Percentiles rank a stretch among this genome's conserved stretches.
Conservation (phyloP, 2,113 vertebrate genomes). For the Gambusia affinis region DNA sequence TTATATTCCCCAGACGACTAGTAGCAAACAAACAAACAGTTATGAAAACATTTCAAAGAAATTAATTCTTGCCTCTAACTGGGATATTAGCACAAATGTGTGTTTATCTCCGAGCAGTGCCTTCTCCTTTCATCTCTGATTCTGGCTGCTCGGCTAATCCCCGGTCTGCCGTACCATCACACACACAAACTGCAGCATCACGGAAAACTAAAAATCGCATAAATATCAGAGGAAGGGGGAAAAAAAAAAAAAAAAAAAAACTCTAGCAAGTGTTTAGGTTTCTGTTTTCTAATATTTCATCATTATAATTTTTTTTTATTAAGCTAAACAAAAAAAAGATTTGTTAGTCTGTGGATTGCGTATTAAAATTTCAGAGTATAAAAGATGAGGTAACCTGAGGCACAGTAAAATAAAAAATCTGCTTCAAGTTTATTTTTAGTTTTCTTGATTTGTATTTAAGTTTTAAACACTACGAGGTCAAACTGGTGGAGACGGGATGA, state of each 20-base stretch:
- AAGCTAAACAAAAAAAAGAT: not conserved
- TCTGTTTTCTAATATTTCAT: not conserved
- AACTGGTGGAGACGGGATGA: too few relatives aligned
- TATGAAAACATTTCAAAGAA: conserved; percentile 6
- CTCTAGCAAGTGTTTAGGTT: conserved; percentile 25
- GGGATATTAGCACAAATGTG: conserved; percentile 16
- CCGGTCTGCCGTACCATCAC: conserved; percentile 34
- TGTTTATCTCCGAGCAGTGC: conserved; percentile 17
- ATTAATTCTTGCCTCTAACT: conserved; percentile 25
- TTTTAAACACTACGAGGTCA: too few relatives aligned
- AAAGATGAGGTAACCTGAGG: not conserved
- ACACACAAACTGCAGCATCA: conserved; percentile 58
- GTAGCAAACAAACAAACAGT: not conserved
- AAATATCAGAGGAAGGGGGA: conserved; percentile 26
- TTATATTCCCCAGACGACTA: not conserved
- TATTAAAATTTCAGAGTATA: conserved; percentile 29
- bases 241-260: conserved; percentile 28
- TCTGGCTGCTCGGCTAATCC: conserved; percentile 48
- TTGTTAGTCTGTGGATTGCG: conserved; percentile 16
- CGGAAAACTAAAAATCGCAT: conserved; percentile 22
- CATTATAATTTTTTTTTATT: not conserved
- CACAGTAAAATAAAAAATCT: too few relatives aligned
- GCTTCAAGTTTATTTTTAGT: too few relatives aligned
- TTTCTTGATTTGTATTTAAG: too few relatives aligned
- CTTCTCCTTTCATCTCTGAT: conserved; percentile 23